Evolutionary conservation across 2,888 invertebrate genomes (phyloP).

Genomic region (Aphidoletes aphidimyza): DNA sequence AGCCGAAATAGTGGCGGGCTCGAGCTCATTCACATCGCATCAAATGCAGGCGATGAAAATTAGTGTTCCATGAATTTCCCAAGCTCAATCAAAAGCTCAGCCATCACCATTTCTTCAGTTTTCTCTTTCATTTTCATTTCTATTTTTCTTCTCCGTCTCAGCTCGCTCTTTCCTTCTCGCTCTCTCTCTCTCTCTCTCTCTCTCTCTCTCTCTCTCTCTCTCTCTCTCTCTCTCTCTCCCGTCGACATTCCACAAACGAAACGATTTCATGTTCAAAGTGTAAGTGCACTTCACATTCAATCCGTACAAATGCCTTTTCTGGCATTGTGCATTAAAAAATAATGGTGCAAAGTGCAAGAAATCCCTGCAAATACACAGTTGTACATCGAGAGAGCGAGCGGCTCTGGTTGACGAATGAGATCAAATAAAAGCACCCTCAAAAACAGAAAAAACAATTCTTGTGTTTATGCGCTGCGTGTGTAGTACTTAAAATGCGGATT

Average conservation of each 20-base stretch:
- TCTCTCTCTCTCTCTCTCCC: no score
- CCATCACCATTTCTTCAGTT: not conserved
- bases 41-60: not conserved
- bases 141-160: no score
- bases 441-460: not conserved
- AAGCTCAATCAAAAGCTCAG: not conserved
- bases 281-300: not conserved
- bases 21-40: no score
- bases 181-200: no score
- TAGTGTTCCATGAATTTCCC: constrained; percentile 1
- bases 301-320: constrained; percentile 14
- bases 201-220: no score
- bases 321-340: constrained; percentile 15
- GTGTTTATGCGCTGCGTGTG: not conserved
- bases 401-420: not conserved
- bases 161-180: no score
- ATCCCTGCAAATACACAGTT: not conserved
- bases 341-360: constrained; percentile 49
- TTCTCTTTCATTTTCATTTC: no score
- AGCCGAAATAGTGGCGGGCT: not conserved
- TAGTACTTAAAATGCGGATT: constrained; percentile 35
- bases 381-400: not conserved
- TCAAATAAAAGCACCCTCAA: constrained; percentile 5
- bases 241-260: not conserved
- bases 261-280: not conserved